Evolutionary conservation across 2,113 vertebrate species (phyloP).

Genomic region (Smithornis capensis): DNA sequence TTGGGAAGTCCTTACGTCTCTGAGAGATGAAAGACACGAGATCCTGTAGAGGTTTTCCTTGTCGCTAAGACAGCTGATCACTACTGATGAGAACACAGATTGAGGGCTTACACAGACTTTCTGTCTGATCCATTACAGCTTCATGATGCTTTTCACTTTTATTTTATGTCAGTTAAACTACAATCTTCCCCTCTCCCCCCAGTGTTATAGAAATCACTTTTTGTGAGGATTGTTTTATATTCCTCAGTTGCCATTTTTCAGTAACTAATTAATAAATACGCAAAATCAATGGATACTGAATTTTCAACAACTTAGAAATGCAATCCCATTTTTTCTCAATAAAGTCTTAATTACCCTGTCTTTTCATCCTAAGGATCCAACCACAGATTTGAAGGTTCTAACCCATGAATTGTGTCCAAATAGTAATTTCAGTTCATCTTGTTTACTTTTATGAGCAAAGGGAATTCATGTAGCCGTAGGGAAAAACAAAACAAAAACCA

Average conservation of each 20-base stretch:
- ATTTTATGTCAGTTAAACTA: not conserved
- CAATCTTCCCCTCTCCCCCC: not conserved
- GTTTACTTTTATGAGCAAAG: not conserved
- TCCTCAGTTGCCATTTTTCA: not conserved
- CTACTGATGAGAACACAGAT: not conserved
- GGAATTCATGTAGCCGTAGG: not conserved
- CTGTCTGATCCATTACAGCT: not conserved
- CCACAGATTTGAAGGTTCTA: not conserved
- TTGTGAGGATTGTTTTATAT: not conserved
- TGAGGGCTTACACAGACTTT: not conserved
- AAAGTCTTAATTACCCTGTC: not conserved
- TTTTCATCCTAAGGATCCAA: not conserved
- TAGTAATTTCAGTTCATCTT: not conserved
- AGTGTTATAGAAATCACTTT: not conserved
- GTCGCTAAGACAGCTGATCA: not conserved
- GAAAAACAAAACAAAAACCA: not conserved
- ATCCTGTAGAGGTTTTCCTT: not conserved
- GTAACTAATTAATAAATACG: not conserved
- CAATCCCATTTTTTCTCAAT: not conserved
- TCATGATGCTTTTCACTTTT: not conserved
- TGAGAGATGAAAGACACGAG: not conserved
- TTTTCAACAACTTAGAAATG: not conserved
- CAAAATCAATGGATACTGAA: not conserved
- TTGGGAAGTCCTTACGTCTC: not conserved
- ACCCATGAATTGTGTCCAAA: not conserved